These are phyloP conservation scores for Nyctibius grandis DNA, from an alignment of 2,797 vertebrate species.

Conservation along the genomic window DNA sequence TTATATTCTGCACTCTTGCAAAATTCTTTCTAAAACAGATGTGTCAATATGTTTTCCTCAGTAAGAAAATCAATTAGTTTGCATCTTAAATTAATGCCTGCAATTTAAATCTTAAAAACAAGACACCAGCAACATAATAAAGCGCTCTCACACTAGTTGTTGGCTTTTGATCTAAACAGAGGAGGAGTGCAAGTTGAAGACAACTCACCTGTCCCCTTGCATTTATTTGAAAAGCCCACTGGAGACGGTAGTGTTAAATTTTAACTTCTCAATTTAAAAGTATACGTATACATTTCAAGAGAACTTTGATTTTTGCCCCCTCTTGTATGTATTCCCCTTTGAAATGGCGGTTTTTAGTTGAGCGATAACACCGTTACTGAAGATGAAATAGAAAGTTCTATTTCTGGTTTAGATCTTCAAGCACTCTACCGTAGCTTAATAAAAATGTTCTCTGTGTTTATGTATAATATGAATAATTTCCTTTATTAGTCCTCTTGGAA, in stretches of 20 bases:
- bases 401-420: neutral
- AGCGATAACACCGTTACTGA: neutral
- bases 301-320: fast-evolving
- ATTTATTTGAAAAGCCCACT: neutral
- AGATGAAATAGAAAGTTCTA: neutral
- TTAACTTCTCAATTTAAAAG: neutral
- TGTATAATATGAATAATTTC: neutral
- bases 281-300: neutral
- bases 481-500: neutral
- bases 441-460: neutral
- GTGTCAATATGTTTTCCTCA: neutral
- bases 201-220: neutral
- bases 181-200: neutral
- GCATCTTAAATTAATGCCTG: neutral
- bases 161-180: neutral
- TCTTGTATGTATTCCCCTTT: neutral
- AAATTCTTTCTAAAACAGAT: neutral
- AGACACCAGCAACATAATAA: neutral
- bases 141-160: neutral
- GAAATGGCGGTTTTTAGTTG: no score
- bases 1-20: neutral
- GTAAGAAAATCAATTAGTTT: neutral
- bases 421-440: neutral
- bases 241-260: neutral
- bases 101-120: neutral